Evolutionary conservation across 2,113 vertebrate genomes (phyloP), one percentile per base, ranked within the genome.

Genomic region (Eubucco bourcierii): DNA sequence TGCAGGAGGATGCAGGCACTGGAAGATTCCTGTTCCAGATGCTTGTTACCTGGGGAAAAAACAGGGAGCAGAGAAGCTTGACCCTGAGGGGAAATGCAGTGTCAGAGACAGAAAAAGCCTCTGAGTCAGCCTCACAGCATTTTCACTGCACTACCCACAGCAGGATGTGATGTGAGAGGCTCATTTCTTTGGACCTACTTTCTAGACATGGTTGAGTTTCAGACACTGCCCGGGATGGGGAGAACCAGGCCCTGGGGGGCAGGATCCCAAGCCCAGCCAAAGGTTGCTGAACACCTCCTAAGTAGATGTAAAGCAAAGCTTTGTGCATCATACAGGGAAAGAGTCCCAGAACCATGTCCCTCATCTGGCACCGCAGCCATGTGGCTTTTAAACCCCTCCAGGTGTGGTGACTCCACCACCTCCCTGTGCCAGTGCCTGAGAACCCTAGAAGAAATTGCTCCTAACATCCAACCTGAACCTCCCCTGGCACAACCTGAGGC

Each of bases 11-110:
- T n/a, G 65, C 80, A 82, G 63, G 2, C 7, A 2, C n/a, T 31
- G 77, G 28, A 18, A 64, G 19, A 31, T 23, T 20, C 5, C 1
- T 24, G 25, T 60, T 79, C 67, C 61, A 72, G 53, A 3, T 82
- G 27, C 14, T 47, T 46, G 16, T 46, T 27, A 23, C 23, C 41
- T 61, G 58, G 27, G 10, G n/a, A 33, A 7, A 7, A 11, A 52
- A 65, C 53, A 63, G 64, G 52, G 52, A 77, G 68, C 34, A 71
- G 70, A 65, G 50, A 58, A 74, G 2, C 33, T 24, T 53, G 46
- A 50, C 18, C 0, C 0, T 74, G 73, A 44, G 9, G 19, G 15
- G 1, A 31, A 52, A n/a, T 4, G 33, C 39, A 47, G 23, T 37
- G 31, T 88, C 59, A 63, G 52, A n/a, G 52, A 11, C 1, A 46